A percentile compares a stretch with the other conserved stretches of the same genome.
Conservation (phyloP, 2,113 vertebrate genomes). For the Lipophrys pholis region DNA sequence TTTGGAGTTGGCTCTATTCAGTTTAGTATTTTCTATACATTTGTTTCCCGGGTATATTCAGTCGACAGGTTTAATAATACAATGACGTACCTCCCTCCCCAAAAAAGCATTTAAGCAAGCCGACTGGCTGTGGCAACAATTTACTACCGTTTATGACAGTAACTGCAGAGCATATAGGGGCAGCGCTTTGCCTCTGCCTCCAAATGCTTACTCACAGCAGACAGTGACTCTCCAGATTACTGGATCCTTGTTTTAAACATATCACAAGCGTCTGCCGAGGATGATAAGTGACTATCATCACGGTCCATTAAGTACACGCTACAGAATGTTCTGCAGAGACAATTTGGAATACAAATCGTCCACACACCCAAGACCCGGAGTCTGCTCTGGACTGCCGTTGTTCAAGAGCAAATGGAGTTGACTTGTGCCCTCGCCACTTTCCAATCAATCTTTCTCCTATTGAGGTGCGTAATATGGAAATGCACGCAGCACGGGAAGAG, state of each 20-base stretch:
- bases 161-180: neutral
- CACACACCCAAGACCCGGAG: constrained; percentile 39
- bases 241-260: constrained; percentile 56
- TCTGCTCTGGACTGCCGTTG: constrained; percentile 38
- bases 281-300: constrained; percentile 64
- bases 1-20: too few species aligned
- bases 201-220: constrained; percentile 48
- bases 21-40: neutral
- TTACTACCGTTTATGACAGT: neutral
- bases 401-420: constrained; percentile 59
- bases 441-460: constrained; percentile 45
- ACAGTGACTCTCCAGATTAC: constrained; percentile 45
- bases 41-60: neutral
- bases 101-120: neutral
- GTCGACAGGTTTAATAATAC: neutral
- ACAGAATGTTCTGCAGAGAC: constrained; percentile 56
- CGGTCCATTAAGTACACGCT: constrained; percentile 60
- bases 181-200: neutral
- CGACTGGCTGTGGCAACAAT: neutral
- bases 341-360: constrained; percentile 50
- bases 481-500: constrained; percentile 31
- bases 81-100: neutral
- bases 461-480: constrained; percentile 52
- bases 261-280: constrained; percentile 58
- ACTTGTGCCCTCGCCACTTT: constrained; percentile 49